phyloP scores from a whole-genome alignment of 2,888 invertebrate species.

The Balanococcus diminutus region DNA sequence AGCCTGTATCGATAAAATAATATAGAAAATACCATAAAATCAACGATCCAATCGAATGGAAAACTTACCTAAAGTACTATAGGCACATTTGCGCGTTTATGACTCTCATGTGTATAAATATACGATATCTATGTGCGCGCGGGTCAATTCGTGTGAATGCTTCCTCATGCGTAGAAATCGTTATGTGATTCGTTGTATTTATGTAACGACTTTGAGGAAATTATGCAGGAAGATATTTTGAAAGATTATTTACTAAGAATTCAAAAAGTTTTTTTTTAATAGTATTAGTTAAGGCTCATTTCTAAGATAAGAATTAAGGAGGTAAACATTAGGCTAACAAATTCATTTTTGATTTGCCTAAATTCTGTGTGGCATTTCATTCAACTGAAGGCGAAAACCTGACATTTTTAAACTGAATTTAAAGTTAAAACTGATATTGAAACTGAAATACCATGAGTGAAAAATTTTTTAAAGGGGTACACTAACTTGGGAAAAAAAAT shows the following conservation, averaged over 20 bases:
- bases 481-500: too few species aligned
- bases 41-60: background rate
- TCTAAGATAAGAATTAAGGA: too few species aligned
- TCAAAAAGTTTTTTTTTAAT: background rate
- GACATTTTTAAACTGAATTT: too few species aligned
- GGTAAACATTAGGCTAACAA: too few species aligned
- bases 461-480: too few species aligned
- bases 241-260: background rate
- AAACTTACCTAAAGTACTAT: background rate
- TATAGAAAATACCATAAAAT: background rate
- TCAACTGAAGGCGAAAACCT: too few species aligned
- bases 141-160: background rate
- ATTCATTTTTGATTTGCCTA: too few species aligned
- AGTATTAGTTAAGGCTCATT: too few species aligned
- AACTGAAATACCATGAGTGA: too few species aligned
- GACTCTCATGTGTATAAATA: background rate
- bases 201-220: background rate
- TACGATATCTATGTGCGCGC: background rate
- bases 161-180: background rate
- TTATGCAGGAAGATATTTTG: background rate
- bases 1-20: background rate
- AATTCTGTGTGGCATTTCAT: too few species aligned
- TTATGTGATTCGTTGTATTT: background rate
- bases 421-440: too few species aligned
- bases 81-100: background rate